These are phyloP conservation scores for Arctocebus calabarensis DNA, from an alignment of 2,797 vertebrate genomes.

Conservation along the genomic window DNA sequence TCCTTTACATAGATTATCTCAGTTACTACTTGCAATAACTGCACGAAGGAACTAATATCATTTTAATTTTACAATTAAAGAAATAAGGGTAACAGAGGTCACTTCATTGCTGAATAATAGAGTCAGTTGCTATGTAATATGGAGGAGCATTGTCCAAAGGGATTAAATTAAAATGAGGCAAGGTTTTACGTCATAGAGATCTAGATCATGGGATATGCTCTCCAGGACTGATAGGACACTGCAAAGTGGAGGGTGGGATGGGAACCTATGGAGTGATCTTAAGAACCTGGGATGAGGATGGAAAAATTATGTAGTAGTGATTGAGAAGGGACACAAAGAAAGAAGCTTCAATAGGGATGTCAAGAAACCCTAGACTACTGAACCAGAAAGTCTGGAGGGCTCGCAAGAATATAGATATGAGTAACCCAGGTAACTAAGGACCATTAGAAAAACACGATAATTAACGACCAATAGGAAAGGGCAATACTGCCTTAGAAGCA, in stretches of 20 bases:
- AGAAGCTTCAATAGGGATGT: no score
- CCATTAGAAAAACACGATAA: no score
- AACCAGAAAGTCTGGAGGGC: no score
- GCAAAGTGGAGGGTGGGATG: not conserved
- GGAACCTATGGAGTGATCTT: not conserved
- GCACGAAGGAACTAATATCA: not conserved
- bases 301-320: not conserved
- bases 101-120: not conserved
- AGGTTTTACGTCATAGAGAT: not conserved
- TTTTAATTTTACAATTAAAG: conserved; percentile 46
- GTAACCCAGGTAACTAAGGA: no score
- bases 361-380: no score
- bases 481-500: no score
- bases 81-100: not conserved
- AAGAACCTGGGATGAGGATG: not conserved
- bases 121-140: not conserved
- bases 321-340: no score
- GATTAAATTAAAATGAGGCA: conserved; percentile 16
- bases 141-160: not conserved
- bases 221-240: not conserved
- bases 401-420: no score
- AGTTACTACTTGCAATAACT: conserved; percentile 24
- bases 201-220: not conserved
- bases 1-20: not conserved
- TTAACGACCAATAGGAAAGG: no score